A percentile compares a stretch with the other conserved stretches of the same genome.
Conservation (phyloP, 2,888 invertebrate species). For the Melipona bicolor region DNA sequence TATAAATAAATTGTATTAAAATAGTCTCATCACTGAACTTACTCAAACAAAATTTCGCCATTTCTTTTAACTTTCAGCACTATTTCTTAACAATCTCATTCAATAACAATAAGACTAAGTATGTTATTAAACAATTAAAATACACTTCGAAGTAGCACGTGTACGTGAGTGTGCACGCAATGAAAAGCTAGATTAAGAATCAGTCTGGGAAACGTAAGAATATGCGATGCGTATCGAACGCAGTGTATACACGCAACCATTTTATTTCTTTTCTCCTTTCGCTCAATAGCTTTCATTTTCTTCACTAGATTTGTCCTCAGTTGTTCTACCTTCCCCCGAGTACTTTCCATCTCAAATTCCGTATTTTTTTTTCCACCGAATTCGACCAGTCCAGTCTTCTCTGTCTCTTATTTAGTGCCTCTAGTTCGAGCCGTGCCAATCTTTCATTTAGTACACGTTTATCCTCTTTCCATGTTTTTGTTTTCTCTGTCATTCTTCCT, state of each 20-base stretch:
- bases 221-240: background rate
- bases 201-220: constrained; percentile 34
- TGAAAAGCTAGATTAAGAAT: constrained; percentile 41
- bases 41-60: constrained; percentile 85
- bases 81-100: background rate
- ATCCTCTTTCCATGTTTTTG: no score
- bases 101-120: constrained; percentile 2
- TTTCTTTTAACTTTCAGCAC: constrained; percentile 57
- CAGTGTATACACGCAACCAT: background rate
- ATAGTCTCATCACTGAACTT: constrained; percentile 67
- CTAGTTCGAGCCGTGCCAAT: no score
- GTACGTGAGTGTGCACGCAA: background rate
- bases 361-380: no score
- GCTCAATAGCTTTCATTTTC: no score
- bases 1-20: background rate
- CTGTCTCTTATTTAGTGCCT: no score
- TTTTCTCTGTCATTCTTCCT: no score
- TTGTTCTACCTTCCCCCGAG: no score
- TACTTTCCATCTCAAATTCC: no score
- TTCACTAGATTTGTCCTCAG: no score
- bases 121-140: background rate
- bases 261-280: no score
- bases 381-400: no score
- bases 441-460: no score
- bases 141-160: constrained; percentile 30